A percentile compares a stretch with the other conserved stretches of the same genome.
These are phyloP conservation scores for Drosophila parthenogenetica DNA, from an alignment of 2,888 invertebrate species.

Conservation along the genomic window DNA sequence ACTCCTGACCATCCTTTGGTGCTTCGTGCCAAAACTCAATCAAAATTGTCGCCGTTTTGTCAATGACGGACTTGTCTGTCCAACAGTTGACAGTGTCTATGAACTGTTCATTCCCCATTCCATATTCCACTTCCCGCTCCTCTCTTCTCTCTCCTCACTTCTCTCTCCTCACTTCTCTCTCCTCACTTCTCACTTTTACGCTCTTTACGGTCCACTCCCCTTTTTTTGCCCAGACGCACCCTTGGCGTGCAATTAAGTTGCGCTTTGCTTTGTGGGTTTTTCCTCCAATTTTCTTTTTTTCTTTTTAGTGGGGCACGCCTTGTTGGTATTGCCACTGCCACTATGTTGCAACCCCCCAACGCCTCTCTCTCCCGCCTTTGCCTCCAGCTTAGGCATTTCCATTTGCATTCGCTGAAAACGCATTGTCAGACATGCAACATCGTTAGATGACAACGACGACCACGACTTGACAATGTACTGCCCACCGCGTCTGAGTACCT, in stretches of 20 bases:
- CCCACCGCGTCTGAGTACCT: slow-evolving; percentile 39
- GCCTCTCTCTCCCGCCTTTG: slow-evolving; percentile 2
- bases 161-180: too few species aligned
- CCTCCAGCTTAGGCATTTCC: slow-evolving; percentile 11
- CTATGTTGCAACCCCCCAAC: not conserved
- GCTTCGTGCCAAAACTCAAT: slow-evolving; percentile 75
- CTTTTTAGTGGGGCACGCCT: slow-evolving; percentile 63
- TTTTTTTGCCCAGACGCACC: slow-evolving; percentile 34
- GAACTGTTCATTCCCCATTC: slow-evolving; percentile 2
- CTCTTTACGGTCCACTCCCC: not conserved
- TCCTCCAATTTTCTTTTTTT: slow-evolving; percentile 40
- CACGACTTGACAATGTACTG: slow-evolving; percentile 40
- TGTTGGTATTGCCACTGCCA: slow-evolving; percentile 33
- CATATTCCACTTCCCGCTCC: not conserved
- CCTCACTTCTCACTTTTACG: too few species aligned
- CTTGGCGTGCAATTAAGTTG: slow-evolving; percentile 73
- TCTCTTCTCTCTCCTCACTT: too few species aligned
- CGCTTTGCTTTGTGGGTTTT: slow-evolving; percentile 73
- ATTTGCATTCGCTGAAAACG: slow-evolving; percentile 72
- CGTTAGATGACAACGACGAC: slow-evolving; percentile 63
- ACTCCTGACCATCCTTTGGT: slow-evolving; percentile 29
- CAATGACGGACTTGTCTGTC: slow-evolving; percentile 41
- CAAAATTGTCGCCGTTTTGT: slow-evolving; percentile 75
- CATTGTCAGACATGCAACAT: slow-evolving; percentile 70
- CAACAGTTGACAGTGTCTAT: slow-evolving; percentile 23